These are phyloP conservation scores for Rhopalosiphum padi DNA, from an alignment of 1,140 invertebrate species.

Conservation along the genomic window DNA sequence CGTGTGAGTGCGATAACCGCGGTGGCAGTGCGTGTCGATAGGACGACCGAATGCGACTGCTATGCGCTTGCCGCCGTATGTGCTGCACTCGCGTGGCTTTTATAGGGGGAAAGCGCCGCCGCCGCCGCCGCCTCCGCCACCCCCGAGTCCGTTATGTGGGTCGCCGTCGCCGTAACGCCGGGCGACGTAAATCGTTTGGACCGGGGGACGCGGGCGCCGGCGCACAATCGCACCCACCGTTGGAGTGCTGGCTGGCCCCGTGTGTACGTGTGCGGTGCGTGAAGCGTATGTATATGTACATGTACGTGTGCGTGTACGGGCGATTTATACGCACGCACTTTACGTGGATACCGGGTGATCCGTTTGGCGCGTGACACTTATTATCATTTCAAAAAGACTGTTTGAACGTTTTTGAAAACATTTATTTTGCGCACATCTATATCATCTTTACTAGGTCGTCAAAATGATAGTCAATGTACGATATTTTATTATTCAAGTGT, in stretches of 20 bases:
- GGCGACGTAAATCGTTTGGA: neutral
- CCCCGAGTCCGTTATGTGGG: constrained; percentile 5
- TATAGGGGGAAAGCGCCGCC: neutral
- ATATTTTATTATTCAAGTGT: too few species aligned
- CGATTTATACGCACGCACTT: neutral
- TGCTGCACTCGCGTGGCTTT: constrained; percentile 15
- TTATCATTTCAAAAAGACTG: neutral
- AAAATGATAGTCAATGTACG: too few species aligned
- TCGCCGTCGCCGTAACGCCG: constrained; percentile 1
- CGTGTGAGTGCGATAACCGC: neutral
- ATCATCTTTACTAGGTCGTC: fast-evolving
- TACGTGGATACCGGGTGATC: neutral
- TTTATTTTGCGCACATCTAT: neutral
- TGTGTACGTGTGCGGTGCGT: neutral
- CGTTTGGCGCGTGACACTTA: neutral
- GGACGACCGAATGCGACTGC: neutral
- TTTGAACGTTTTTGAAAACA: neutral
- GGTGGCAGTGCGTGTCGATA: too few species aligned
- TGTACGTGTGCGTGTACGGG: neutral
- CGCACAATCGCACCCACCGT: neutral
- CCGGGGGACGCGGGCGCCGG: neutral
- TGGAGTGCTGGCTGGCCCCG: neutral
- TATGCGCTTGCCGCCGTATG: constrained; percentile 17
- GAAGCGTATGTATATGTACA: neutral
- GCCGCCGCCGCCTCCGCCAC: neutral